A percentile compares a stretch with the other conserved stretches of the same genome.
These are phyloP conservation scores for Corythoichthys haematopterus DNA, from an alignment of 2,113 vertebrate species.

Conservation along the genomic window DNA sequence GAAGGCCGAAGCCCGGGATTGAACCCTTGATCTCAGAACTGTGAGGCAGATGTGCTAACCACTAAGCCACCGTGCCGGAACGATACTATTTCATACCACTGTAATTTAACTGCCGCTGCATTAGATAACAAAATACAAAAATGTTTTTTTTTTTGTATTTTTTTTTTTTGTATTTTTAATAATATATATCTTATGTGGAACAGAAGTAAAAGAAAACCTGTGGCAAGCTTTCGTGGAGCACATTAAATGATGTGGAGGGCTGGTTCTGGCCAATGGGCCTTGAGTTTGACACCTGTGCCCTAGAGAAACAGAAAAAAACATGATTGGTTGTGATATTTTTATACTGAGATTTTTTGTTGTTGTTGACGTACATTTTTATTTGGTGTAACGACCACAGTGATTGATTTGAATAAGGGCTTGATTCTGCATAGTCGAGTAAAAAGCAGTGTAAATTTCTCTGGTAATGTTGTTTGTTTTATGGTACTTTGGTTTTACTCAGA, in stretches of 20 bases:
- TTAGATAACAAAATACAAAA: too few species aligned
- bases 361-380: constrained; percentile 18
- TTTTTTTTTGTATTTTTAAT: too few species aligned
- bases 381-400: constrained; percentile 26
- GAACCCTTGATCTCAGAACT: too few species aligned
- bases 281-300: not conserved
- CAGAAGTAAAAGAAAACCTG: not conserved
- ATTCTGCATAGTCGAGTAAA: constrained; percentile 20
- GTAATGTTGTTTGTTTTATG: constrained; percentile 15
- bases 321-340: not conserved
- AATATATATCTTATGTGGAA: too few species aligned
- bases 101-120: too few species aligned
- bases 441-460: constrained; percentile 29
- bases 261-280: not conserved
- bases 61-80: too few species aligned
- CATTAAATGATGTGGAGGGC: not conserved
- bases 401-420: constrained; percentile 21
- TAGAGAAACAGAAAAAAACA: not conserved
- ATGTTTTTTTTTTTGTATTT: too few species aligned
- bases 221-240: not conserved
- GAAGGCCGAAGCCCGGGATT: too few species aligned
- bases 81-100: too few species aligned
- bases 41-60: too few species aligned
- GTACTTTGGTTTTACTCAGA: constrained; percentile 7
- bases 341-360: not conserved